Evolutionary conservation across 2,113 vertebrate genomes (phyloP).

Genomic region (Gymnarchus niloticus): DNA sequence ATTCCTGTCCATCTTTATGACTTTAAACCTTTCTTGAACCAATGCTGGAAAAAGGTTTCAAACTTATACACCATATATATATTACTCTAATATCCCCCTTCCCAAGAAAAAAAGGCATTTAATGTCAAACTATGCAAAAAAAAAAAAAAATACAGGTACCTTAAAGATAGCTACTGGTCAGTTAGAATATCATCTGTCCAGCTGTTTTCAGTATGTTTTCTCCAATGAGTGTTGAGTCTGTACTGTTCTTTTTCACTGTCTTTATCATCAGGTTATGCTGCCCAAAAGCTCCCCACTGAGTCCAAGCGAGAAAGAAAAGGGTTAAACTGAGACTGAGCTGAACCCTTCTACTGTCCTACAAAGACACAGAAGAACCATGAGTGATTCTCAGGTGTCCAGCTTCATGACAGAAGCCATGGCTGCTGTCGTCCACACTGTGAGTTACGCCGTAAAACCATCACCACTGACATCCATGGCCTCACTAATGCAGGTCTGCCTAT

Average conservation of each 20-base stretch:
- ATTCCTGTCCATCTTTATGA: neutral
- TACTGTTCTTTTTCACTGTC: neutral
- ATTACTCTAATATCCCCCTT: too few species aligned
- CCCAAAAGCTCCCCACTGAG: slow-evolving; percentile 64
- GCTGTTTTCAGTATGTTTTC: neutral
- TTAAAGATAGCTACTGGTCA: neutral
- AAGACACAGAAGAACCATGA: slow-evolving; percentile 52
- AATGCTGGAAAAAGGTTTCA: too few species aligned
- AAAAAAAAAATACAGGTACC: neutral
- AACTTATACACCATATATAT: too few species aligned
- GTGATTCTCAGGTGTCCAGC: slow-evolving; percentile 45
- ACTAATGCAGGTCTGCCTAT: neutral
- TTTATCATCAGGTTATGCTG: slow-evolving; percentile 66
- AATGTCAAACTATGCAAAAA: neutral
- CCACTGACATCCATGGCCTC: neutral
- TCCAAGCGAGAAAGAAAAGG: slow-evolving; percentile 72
- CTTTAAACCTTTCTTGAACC: neutral
- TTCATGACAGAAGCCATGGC: slow-evolving; percentile 45
- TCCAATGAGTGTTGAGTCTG: neutral
- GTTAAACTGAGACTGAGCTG: slow-evolving; percentile 55
- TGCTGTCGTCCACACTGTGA: slow-evolving; percentile 54
- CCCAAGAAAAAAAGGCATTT: neutral
- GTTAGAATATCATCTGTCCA: neutral
- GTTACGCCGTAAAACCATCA: slow-evolving; percentile 40
- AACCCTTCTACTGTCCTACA: slow-evolving; percentile 32